These are phyloP conservation scores for Zosterops hypoxanthus DNA, from an alignment of 2,113 vertebrate species.

Conservation along the genomic window DNA sequence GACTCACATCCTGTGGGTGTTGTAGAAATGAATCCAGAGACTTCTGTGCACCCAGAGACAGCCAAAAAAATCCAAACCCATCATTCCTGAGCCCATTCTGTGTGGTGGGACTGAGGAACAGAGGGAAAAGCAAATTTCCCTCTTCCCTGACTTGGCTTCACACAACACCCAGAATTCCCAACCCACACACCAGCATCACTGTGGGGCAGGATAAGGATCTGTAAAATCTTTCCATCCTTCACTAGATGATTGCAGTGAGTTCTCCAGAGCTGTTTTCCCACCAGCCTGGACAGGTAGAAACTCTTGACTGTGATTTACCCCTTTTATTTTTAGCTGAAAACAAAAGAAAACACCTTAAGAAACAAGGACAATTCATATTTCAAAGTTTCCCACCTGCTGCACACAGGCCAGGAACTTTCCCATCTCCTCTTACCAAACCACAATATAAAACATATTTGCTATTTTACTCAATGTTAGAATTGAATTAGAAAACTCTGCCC, in stretches of 20 bases:
- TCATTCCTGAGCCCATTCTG: too few species aligned
- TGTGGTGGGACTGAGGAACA: not conserved
- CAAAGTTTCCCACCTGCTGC: too few species aligned
- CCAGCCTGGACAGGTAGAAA: not conserved
- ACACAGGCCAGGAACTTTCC: not conserved
- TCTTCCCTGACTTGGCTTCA: too few species aligned
- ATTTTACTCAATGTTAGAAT: not conserved
- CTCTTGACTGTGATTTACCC: not conserved
- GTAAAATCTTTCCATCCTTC: not conserved
- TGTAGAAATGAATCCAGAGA: not conserved
- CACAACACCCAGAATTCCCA: not conserved
- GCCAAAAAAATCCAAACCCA: not conserved
- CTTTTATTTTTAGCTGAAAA: not conserved
- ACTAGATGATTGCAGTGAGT: not conserved
- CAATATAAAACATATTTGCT: accelerated
- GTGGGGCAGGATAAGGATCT: accelerated
- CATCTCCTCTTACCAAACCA: not conserved
- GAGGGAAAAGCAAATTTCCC: not conserved
- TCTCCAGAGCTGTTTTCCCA: not conserved
- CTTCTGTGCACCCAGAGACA: not conserved
- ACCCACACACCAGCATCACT: accelerated
- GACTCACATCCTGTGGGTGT: accelerated
- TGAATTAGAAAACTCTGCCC: not conserved
- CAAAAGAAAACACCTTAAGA: too few species aligned
- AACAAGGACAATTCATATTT: accelerated